phyloP scores from a whole-genome alignment of 2,888 invertebrate species.

The Chymomyza amoena region DNA sequence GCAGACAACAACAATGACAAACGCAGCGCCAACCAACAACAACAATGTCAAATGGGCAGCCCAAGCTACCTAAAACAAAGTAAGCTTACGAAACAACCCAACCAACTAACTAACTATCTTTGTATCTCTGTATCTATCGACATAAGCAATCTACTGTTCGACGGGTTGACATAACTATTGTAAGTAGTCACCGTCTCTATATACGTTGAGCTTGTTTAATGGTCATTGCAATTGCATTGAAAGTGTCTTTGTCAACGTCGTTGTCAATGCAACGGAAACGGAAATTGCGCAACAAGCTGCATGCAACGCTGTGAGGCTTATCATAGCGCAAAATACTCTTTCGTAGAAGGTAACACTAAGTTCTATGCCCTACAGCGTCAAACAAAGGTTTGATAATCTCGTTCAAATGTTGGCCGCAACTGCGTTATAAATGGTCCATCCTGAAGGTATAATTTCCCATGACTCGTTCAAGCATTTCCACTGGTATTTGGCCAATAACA shows the following conservation, averaged over 20 bases:
- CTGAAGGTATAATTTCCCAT: too few species aligned
- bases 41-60: not conserved
- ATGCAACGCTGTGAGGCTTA: not conserved
- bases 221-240: slow-evolving; percentile 22
- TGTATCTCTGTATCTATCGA: slow-evolving; percentile 23
- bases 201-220: slow-evolving; percentile 39
- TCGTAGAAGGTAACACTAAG: not conserved
- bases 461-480: too few species aligned
- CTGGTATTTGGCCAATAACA: too few species aligned
- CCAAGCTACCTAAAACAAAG: slow-evolving; percentile 8
- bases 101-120: slow-evolving; percentile 13
- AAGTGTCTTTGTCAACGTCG: slow-evolving; percentile 33
- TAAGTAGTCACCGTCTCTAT: slow-evolving; percentile 42
- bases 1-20: slow-evolving; percentile 19
- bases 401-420: too few species aligned
- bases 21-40: slow-evolving; percentile 28
- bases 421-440: too few species aligned
- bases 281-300: slow-evolving; percentile 29
- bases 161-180: slow-evolving; percentile 21
- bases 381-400: too few species aligned
- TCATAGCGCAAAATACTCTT: slow-evolving; percentile 2
- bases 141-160: slow-evolving; percentile 43
- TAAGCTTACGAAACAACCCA: slow-evolving; percentile 13
- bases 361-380: too few species aligned
- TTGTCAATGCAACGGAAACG: slow-evolving; percentile 40